Conservation (phyloP, 2,797 vertebrate genomes). For the Lagodon rhomboides region DNA sequence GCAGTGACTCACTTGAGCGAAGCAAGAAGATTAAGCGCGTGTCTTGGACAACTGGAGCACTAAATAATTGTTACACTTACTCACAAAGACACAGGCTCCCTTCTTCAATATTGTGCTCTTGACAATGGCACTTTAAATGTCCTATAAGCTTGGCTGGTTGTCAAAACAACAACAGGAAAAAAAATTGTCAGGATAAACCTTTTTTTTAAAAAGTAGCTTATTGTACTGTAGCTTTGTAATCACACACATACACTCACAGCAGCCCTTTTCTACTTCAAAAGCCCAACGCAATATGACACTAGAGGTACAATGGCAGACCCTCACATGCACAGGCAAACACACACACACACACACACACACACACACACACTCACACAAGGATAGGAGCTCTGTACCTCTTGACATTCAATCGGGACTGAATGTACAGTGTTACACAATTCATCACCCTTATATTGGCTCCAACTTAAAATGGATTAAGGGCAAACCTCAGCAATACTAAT, state of each 20-base stretch:
- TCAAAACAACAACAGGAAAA: conserved; percentile 2
- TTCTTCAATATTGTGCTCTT: not conserved
- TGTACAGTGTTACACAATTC: not conserved
- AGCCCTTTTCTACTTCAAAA: conserved; percentile 18
- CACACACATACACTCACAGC: not conserved
- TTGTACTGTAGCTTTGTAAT: conserved; percentile 13
- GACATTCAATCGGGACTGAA: conserved; percentile 37
- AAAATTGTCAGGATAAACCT: not conserved
- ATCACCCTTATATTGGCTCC: conserved; percentile 4
- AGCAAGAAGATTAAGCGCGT: conserved; percentile 7
- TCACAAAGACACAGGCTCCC: conserved; percentile 2
- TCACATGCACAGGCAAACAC: not conserved
- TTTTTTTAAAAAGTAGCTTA: not conserved
- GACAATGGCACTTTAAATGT: not conserved
- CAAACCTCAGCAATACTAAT: conserved; percentile 1
- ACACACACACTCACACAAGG: not conserved
- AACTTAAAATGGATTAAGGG: conserved; percentile 16
- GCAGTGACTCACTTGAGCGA: not conserved
- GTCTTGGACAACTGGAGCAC: not conserved
- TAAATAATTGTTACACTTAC: not conserved
- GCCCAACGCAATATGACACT: not conserved
- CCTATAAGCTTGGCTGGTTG: not conserved
- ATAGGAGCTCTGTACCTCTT: conserved; percentile 19
- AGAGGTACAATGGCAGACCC: not conserved
- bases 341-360: not conserved